Percentiles rank a stretch among this genome's conserved stretches.
Conservation (phyloP, 2,113 vertebrate species). For the Trogon surrucura region DNA sequence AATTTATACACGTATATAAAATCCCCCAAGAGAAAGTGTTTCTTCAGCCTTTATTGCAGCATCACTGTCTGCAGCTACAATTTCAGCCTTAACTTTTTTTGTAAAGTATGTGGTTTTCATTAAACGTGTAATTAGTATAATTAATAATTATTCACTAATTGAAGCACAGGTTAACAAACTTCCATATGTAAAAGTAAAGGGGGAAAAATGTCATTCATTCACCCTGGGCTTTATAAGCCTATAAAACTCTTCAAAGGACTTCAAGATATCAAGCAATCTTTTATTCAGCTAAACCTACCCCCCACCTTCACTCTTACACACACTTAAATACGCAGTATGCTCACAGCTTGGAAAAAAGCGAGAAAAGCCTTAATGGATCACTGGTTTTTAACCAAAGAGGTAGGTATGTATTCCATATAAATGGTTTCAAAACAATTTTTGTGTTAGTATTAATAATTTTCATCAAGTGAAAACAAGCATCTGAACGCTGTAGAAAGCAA, state of each 20-base stretch:
- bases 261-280: constrained; percentile 85
- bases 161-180: constrained; percentile 81
- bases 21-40: not conserved
- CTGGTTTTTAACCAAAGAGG: constrained; percentile 79
- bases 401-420: constrained; percentile 76
- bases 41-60: constrained; percentile 26
- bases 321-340: constrained; percentile 84
- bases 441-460: constrained; percentile 81
- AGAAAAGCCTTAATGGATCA: constrained; percentile 82
- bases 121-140: constrained; percentile 78
- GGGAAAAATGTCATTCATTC: constrained; percentile 77
- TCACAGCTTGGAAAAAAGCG: constrained; percentile 80
- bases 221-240: constrained; percentile 81
- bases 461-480: constrained; percentile 74
- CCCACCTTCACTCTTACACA: constrained; percentile 80
- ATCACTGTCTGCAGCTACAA: constrained; percentile 5
- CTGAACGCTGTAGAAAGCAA: constrained; percentile 42
- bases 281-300: constrained; percentile 85
- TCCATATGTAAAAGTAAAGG: constrained; percentile 73
- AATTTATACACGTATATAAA: constrained; percentile 5
- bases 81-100: constrained; percentile 59
- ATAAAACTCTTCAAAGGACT: constrained; percentile 87
- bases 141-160: constrained; percentile 83
- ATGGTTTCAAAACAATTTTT: constrained; percentile 78
- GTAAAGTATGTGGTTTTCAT: constrained; percentile 62